Evolutionary conservation across 2,888 invertebrate genomes (phyloP).

Genomic region (Polyommatus icarus): DNA sequence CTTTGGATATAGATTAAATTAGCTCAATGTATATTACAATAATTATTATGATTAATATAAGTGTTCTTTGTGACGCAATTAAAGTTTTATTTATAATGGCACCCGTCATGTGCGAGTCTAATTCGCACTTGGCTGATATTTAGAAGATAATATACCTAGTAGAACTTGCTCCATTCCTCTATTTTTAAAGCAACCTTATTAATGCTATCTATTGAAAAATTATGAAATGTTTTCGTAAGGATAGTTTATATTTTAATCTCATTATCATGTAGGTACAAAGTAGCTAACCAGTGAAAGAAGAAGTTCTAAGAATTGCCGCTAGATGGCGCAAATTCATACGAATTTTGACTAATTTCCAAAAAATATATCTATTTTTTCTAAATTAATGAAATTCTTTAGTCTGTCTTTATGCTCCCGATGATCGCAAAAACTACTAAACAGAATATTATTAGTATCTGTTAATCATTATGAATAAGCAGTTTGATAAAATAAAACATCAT

Average conservation of each 20-base stretch:
- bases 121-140: too few species aligned
- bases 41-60: neutral
- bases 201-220: neutral
- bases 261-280: neutral
- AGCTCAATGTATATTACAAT: neutral
- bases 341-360: neutral
- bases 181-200: neutral
- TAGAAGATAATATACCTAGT: too few species aligned
- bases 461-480: too few species aligned
- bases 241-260: neutral
- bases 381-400: too few species aligned
- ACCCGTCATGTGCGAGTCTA: too few species aligned
- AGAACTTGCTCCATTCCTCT: too few species aligned
- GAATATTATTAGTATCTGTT: too few species aligned
- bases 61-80: too few species aligned
- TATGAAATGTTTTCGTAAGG: neutral
- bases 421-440: too few species aligned
- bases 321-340: neutral
- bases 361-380: neutral
- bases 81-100: too few species aligned
- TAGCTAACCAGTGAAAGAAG: neutral
- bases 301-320: neutral
- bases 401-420: too few species aligned
- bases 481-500: too few species aligned
- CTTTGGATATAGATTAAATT: constrained; percentile 74